Evolutionary conservation across 1,140 invertebrate genomes (phyloP).

Genomic region (Magallana gigas): DNA sequence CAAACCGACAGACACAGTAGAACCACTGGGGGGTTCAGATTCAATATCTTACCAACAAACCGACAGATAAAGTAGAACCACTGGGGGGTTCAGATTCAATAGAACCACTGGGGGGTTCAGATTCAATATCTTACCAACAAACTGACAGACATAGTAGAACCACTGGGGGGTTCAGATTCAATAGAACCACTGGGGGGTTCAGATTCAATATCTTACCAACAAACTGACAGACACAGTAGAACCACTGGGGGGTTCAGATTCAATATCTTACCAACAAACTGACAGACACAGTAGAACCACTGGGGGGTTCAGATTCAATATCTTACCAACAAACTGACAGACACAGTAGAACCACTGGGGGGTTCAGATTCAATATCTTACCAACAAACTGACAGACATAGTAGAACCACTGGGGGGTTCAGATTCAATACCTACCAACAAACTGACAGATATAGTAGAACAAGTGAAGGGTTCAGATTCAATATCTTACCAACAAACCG

Average conservation of each 20-base stretch:
- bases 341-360: not conserved
- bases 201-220: too few relatives aligned
- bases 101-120: too few relatives aligned
- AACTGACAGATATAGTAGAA: too few relatives aligned
- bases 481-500: not conserved
- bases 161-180: not conserved
- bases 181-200: not conserved
- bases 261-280: not conserved
- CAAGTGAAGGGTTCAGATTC: not conserved
- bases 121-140: too few relatives aligned
- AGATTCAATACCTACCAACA: not conserved
- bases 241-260: not conserved
- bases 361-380: not conserved
- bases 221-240: too few relatives aligned
- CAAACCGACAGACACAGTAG: too few relatives aligned
- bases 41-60: not conserved
- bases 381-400: too few relatives aligned
- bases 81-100: not conserved
- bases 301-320: not conserved
- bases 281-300: too few relatives aligned
- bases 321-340: too few relatives aligned
- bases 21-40: not conserved
- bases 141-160: too few relatives aligned
- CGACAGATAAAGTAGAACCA: too few relatives aligned
- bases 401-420: not conserved